Conservation (phyloP, 1,140 invertebrate species). For the Thalassaphorura encarpata region DNA sequence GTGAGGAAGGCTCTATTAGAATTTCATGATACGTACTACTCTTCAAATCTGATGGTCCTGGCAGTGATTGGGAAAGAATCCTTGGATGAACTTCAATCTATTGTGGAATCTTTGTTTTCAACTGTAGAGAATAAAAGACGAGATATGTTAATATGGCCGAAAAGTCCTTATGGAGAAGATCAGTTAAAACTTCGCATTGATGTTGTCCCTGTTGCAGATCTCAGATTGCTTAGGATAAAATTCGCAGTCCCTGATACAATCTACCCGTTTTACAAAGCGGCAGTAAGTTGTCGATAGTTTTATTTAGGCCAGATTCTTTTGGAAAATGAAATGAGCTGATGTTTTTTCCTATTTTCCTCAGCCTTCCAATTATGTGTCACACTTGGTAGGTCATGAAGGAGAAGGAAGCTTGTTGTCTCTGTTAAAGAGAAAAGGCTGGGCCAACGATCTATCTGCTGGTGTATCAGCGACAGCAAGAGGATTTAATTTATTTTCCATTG, state of each 20-base stretch:
- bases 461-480: slow-evolving; percentile 63
- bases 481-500: slow-evolving; percentile 78
- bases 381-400: slow-evolving; percentile 92
- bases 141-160: slow-evolving; percentile 57
- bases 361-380: slow-evolving; percentile 79
- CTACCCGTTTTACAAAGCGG: slow-evolving; percentile 67
- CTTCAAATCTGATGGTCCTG: slow-evolving; percentile 83
- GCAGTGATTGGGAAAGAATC: slow-evolving; percentile 79
- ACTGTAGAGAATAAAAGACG: slow-evolving; percentile 69
- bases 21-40: slow-evolving; percentile 89
- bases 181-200: slow-evolving; percentile 55
- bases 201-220: slow-evolving; percentile 84
- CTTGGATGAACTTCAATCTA: slow-evolving; percentile 72
- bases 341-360: slow-evolving; percentile 45
- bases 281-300: slow-evolving; percentile 48
- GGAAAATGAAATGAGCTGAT: neutral
- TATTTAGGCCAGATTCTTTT: too few species aligned
- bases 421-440: slow-evolving; percentile 79
- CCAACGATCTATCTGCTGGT: slow-evolving; percentile 72
- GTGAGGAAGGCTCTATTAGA: slow-evolving; percentile 75
- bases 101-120: slow-evolving; percentile 67
- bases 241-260: slow-evolving; percentile 34
- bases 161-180: slow-evolving; percentile 66
- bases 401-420: slow-evolving; percentile 83
- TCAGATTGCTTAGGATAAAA: slow-evolving; percentile 59